Conservation (phyloP, 2,797 vertebrate species). For the Emydoidea blandingii region DNA sequence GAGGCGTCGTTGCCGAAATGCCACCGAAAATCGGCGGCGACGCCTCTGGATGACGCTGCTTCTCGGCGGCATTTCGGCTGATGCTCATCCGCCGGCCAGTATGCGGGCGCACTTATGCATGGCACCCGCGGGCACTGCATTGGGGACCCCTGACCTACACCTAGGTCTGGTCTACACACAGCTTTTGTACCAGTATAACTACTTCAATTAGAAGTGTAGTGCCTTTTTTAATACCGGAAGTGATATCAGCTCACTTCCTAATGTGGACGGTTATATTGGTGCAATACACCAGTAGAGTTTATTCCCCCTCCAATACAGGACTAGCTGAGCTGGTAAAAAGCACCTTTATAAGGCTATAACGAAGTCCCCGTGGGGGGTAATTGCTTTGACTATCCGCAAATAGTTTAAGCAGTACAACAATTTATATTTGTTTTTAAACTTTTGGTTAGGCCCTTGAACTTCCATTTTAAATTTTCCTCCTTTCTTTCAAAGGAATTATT, state of each 20-base stretch:
- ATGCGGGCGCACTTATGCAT: too few species aligned
- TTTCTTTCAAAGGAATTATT: background rate
- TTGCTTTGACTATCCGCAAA: background rate
- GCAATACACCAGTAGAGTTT: background rate
- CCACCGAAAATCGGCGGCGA: too few species aligned
- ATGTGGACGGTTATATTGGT: too few species aligned
- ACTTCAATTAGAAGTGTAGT: background rate
- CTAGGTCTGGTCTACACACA: rapidly evolving
- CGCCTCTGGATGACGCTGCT: too few species aligned
- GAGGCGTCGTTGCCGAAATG: too few species aligned
- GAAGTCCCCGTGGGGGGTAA: background rate
- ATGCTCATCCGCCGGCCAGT: too few species aligned
- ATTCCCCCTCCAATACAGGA: rapidly evolving
- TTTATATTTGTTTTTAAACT: too few species aligned
- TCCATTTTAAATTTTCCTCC: background rate
- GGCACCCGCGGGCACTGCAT: too few species aligned
- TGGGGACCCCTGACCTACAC: background rate
- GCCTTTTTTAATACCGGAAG: too few species aligned
- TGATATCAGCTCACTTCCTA: too few species aligned
- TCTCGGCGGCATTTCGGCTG: too few species aligned
- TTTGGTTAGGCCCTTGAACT: background rate
- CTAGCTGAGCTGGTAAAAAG: background rate
- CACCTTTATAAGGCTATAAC: background rate
- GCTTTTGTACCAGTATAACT: background rate
- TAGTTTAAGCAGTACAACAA: too few species aligned